phyloP scores from a whole-genome alignment of 2,113 vertebrate genomes.

The Tetrax tetrax region DNA sequence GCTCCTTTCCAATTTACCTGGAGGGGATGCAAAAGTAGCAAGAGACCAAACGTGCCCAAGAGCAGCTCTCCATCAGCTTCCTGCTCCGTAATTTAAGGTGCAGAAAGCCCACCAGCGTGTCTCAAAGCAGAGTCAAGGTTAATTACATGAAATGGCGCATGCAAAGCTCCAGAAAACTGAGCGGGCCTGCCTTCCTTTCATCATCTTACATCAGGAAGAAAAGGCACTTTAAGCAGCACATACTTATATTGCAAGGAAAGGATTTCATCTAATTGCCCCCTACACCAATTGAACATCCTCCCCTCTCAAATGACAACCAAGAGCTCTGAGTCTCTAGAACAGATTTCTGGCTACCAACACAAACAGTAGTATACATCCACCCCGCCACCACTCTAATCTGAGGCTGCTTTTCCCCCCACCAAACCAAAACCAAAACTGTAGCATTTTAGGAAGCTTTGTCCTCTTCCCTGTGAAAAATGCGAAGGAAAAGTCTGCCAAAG shows the following conservation, averaged over 20 bases:
- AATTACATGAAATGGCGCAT: fast-evolving
- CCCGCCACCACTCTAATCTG: background rate
- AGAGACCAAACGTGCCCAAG: background rate
- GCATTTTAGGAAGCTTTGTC: background rate
- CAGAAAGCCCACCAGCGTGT: background rate
- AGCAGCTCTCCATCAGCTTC: background rate
- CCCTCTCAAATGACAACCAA: fast-evolving
- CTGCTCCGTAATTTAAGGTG: background rate
- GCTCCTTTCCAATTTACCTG: background rate
- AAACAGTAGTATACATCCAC: too few relatives aligned
- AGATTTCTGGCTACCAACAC: background rate
- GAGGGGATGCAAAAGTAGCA: background rate
- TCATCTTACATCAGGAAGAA: background rate
- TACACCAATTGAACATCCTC: background rate
- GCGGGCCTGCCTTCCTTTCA: background rate
- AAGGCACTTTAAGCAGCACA: background rate
- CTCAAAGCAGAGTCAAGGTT: background rate
- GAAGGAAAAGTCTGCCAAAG: background rate
- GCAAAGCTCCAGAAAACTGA: background rate
- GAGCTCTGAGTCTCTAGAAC: background rate
- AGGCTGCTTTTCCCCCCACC: background rate
- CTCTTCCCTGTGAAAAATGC: background rate
- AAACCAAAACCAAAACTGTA: background rate
- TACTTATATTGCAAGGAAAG: background rate
- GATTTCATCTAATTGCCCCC: background rate